Conservation (phyloP, 1,140 invertebrate genomes). For the Chironomus striatipennis region DNA sequence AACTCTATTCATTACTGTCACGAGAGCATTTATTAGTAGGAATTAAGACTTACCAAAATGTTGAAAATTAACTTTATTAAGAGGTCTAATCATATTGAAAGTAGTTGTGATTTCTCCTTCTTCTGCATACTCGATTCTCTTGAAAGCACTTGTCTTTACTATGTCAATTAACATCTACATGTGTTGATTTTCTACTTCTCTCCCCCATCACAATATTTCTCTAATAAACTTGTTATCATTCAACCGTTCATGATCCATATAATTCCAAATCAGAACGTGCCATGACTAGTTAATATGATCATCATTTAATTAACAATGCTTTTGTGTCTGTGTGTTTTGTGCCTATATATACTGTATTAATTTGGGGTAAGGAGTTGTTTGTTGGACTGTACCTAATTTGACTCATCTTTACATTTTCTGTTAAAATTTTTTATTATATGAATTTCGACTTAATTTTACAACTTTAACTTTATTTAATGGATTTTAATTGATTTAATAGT, state of each 20-base stretch:
- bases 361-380: no score
- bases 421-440: no score
- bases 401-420: no score
- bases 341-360: neutral
- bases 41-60: neutral
- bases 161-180: neutral
- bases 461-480: no score
- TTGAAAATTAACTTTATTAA: neutral
- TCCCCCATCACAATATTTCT: neutral
- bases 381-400: no score
- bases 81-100: neutral
- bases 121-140: no score
- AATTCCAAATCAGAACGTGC: slow-evolving; percentile 7
- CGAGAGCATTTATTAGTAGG: neutral
- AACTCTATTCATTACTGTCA: no score
- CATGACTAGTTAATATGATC: neutral
- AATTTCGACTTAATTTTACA: no score
- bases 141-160: neutral
- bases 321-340: neutral
- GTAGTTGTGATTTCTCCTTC: neutral
- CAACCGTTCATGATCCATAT: neutral
- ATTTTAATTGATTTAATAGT: no score
- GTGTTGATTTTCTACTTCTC: neutral
- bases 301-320: slow-evolving; percentile 8
- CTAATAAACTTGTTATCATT: neutral